Evolutionary conservation across 2,797 vertebrate genomes (phyloP), one percentile per base, ranked within the genome.

Genomic region (Betta splendens): DNA sequence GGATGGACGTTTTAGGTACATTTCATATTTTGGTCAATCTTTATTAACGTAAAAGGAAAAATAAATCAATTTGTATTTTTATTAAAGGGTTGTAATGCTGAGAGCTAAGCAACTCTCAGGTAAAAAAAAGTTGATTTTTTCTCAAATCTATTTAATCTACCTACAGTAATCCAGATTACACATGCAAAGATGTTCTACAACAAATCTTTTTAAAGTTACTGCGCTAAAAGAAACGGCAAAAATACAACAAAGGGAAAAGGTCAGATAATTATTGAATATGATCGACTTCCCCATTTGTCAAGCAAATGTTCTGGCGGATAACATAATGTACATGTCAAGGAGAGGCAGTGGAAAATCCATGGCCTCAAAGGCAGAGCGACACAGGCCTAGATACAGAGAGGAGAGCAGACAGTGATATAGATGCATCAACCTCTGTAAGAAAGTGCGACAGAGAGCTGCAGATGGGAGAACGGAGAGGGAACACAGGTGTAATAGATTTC

Each of bases 401-500:
- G 72, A 65, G 84, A 71, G 73, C 49, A 45, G 72, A 85, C 73
- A 72, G 63, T 76, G 84, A 85, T 87, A 65, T 75, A 82, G 83
- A 71, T 69, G 77, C 69, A 77, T 81, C 80, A 73, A 42, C 72
- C 38, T 62, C 37, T 59, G 71, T 12, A 43, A 45, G 77, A 57
- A 29, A 9, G 64, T 74, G 75, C 45, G 54, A 63, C 69, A 83
- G 77, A 84, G 83, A 70, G 80, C 81, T 68, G 74, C 58, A 73
- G 83, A 78, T 61, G 63, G 52, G 73, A 69, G 77, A 58, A 50
- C 48, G 64, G 75, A 64, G 83, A 85, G 89, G 90, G 87, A 93
- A 91, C 91, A 79, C 91, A 94, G 93, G 93, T 95, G 93, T 94
- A 96, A 97, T 95, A 95, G 94, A 96, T 96, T 96, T 93, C 91